Evolutionary conservation across 2,888 invertebrate genomes (phyloP).

Genomic region (Eueremaeus valkanovi): DNA sequence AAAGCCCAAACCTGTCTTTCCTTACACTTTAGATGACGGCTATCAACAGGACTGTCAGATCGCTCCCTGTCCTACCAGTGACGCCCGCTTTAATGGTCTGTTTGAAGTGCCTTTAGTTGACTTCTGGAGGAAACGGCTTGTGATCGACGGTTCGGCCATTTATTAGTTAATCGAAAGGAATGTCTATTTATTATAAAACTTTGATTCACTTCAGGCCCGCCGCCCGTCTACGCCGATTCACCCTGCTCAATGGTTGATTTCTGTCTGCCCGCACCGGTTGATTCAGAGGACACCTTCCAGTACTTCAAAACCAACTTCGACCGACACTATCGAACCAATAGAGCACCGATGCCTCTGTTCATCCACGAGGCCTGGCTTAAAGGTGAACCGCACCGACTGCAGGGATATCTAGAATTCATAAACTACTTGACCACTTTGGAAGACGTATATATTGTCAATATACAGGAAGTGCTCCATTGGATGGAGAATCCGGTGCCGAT

Average conservation of each 20-base stretch:
- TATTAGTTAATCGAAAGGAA: not conserved
- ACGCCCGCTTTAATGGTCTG: slow-evolving; percentile 59
- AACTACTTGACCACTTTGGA: slow-evolving; percentile 36
- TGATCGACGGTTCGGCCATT: slow-evolving; percentile 46
- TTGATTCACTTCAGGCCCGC: not conserved
- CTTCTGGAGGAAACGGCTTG: not conserved
- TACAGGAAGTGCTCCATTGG: slow-evolving; percentile 44
- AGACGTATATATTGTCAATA: slow-evolving; percentile 42
- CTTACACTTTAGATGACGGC: slow-evolving; percentile 62
- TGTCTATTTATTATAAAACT: not conserved
- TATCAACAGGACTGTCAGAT: slow-evolving; percentile 57
- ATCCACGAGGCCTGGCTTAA: slow-evolving; percentile 42
- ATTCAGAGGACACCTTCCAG: slow-evolving; percentile 14
- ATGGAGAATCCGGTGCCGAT: slow-evolving; percentile 38
- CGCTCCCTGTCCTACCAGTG: slow-evolving; percentile 57
- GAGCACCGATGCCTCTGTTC: slow-evolving; percentile 43
- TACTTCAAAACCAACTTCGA: slow-evolving; percentile 38
- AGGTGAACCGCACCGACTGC: slow-evolving; percentile 30
- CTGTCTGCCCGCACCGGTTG: not conserved
- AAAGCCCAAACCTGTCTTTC: slow-evolving; percentile 59
- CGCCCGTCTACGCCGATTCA: slow-evolving; percentile 4
- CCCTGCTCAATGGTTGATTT: not conserved
- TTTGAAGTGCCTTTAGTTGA: slow-evolving; percentile 66
- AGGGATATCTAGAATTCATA: slow-evolving; percentile 43
- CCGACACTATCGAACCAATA: slow-evolving; percentile 36